Conservation (phyloP, 2,888 invertebrate species). For the Hemaris fuciformis region DNA sequence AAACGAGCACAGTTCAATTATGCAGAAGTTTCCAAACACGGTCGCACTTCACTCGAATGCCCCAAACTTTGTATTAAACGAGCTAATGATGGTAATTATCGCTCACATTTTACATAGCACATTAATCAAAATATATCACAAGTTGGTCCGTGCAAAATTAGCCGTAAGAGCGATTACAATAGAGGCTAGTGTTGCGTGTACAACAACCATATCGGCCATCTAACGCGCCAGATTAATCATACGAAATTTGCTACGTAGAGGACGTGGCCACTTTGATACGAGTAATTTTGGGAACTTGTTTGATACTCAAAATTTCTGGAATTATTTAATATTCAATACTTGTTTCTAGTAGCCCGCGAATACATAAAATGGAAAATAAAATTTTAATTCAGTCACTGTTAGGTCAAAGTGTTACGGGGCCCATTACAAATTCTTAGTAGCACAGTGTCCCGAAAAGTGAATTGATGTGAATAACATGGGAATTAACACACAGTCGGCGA, state of each 20-base stretch:
- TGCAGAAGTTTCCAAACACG: neutral
- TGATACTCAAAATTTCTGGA: neutral
- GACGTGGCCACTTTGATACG: neutral
- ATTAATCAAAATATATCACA: constrained; percentile 23
- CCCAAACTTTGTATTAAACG: constrained; percentile 2
- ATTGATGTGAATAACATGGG: too few relatives aligned
- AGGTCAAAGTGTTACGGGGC: too few relatives aligned
- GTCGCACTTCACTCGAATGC: neutral
- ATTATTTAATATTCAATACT: neutral
- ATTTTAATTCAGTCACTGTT: too few relatives aligned
- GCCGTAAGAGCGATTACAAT: constrained; percentile 17
- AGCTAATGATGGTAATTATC: constrained; percentile 27
- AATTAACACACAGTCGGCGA: too few relatives aligned
- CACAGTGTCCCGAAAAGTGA: too few relatives aligned
- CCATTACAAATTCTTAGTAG: too few relatives aligned
- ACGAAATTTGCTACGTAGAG: constrained; percentile 20
- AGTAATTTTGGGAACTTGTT: neutral
- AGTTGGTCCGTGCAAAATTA: constrained; percentile 9
- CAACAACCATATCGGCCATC: constrained; percentile 22
- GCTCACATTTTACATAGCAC: constrained; percentile 23
- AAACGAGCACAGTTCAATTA: neutral
- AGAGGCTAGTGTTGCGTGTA: constrained; percentile 27
- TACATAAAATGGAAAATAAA: too few relatives aligned
- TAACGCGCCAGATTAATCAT: constrained; percentile 33
- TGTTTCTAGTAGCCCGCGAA: neutral